phyloP scores from a whole-genome alignment of 2,888 invertebrate genomes.

The Temnothorax rugatulus region DNA sequence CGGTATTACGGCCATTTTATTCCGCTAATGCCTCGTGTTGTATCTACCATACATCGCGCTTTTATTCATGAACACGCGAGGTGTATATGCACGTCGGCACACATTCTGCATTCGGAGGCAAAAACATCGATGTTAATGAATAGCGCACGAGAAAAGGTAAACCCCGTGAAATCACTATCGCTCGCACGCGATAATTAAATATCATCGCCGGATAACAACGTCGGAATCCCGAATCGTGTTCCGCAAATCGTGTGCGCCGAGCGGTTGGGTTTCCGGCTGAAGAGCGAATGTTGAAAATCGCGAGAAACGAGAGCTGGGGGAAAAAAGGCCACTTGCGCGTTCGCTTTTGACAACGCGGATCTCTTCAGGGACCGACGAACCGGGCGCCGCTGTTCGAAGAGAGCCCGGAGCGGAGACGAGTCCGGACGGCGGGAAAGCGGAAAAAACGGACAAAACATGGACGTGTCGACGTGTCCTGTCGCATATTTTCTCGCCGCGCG shows the following conservation, averaged over 20 bases:
- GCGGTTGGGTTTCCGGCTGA: not conserved
- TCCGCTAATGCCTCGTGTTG: constrained; percentile 72
- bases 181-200: constrained; percentile 41
- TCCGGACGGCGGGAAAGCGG: not conserved
- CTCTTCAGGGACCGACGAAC: constrained; percentile 61
- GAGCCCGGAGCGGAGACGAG: constrained; percentile 2
- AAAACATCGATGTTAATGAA: constrained; percentile 63
- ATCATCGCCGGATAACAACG: constrained; percentile 1
- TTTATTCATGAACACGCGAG: constrained; percentile 73
- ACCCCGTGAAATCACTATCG: constrained; percentile 32
- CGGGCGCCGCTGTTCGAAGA: constrained; percentile 50
- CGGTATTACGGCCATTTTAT: constrained; percentile 75
- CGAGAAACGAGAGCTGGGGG: not conserved
- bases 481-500: constrained; percentile 55
- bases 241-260: not conserved
- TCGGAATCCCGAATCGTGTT: not conserved
- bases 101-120: constrained; percentile 49
- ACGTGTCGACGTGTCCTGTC: constrained; percentile 54
- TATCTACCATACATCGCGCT: constrained; percentile 71
- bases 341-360: constrained; percentile 35
- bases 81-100: constrained; percentile 23
- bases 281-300: constrained; percentile 14
- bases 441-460: constrained; percentile 49
- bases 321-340: constrained; percentile 21
- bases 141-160: constrained; percentile 34